Evolutionary conservation across 1,140 invertebrate species (phyloP).

Genomic region (Pantala flavescens): DNA sequence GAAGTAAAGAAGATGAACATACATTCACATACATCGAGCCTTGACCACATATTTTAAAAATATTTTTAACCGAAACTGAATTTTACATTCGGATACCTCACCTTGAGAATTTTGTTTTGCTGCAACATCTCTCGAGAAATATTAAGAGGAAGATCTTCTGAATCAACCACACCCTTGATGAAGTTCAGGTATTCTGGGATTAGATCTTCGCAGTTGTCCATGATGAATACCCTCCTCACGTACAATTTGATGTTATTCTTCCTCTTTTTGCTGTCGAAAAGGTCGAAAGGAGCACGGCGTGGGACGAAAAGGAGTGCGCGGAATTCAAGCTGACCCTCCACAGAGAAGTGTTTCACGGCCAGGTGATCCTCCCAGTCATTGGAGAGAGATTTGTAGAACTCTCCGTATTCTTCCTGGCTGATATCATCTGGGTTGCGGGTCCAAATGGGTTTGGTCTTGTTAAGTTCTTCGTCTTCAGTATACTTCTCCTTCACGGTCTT

Average conservation of each 20-base stretch:
- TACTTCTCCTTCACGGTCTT: slow-evolving; percentile 97
- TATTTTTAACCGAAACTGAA: no score
- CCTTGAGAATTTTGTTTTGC: slow-evolving; percentile 97
- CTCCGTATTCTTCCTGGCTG: slow-evolving; percentile 93
- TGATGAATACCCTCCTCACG: slow-evolving; percentile 94
- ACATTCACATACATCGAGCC: background rate
- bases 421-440: slow-evolving; percentile 97
- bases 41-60: no score
- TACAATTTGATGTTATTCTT: slow-evolving; percentile 99
- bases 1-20: no score
- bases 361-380: slow-evolving; percentile 99
- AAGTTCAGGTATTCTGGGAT: slow-evolving; percentile 98
- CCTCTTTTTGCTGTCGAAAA: slow-evolving; percentile 96
- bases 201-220: slow-evolving; percentile 98
- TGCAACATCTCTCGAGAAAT: slow-evolving; percentile 98
- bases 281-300: slow-evolving; percentile 89
- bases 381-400: slow-evolving; percentile 97
- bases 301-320: slow-evolving; percentile 90
- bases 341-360: slow-evolving; percentile 97
- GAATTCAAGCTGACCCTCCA: slow-evolving; percentile 97
- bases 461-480: slow-evolving; percentile 95
- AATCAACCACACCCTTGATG: slow-evolving; percentile 95
- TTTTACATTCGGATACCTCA: slow-evolving; percentile 26
- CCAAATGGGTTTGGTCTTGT: slow-evolving; percentile 99
- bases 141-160: slow-evolving; percentile 94